phyloP scores from a whole-genome alignment of 2,797 vertebrate species.

The Erpetoichthys calabaricus region DNA sequence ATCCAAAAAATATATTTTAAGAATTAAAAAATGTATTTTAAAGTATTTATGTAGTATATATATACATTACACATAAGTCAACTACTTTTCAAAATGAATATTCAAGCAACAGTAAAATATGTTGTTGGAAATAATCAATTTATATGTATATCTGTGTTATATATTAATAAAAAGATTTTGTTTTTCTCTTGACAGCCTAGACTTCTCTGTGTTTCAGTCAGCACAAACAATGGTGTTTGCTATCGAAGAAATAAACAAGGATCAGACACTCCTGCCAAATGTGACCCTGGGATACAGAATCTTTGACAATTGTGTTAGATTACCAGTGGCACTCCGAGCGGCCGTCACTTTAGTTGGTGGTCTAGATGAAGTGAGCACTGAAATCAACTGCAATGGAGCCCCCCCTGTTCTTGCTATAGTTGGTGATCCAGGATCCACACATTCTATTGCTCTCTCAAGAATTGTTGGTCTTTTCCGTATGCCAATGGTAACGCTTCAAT shows the following conservation, averaged over 20 bases:
- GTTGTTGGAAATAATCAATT: no score
- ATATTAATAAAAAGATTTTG: no score
- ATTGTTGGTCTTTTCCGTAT: conserved; percentile 8
- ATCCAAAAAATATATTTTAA: no score
- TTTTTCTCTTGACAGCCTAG: no score
- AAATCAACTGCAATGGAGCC: conserved; percentile 3
- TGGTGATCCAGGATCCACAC: conserved; percentile 15
- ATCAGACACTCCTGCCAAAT: conserved; percentile 12
- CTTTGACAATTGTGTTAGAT: conserved; percentile 12
- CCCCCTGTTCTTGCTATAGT: conserved; percentile 13
- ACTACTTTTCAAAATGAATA: no score
- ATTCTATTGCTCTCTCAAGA: conserved; percentile 14
- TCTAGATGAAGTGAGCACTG: background rate
- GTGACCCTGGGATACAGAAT: conserved; percentile 17
- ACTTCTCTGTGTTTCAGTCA: conserved; percentile 5
- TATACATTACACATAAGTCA: no score
- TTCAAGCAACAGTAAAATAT: no score
- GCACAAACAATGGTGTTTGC: conserved; percentile 17
- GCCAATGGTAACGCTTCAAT: conserved; percentile 12
- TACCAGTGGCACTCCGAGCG: conserved; percentile 10
- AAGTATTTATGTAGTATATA: no score
- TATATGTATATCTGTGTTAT: no score
- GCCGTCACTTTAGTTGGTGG: conserved; percentile 15
- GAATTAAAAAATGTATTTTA: no score
- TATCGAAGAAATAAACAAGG: conserved; percentile 16